These are phyloP conservation scores for Tolypeutes matacus DNA, from an alignment of 2,797 vertebrate genomes.

Conservation along the genomic window DNA sequence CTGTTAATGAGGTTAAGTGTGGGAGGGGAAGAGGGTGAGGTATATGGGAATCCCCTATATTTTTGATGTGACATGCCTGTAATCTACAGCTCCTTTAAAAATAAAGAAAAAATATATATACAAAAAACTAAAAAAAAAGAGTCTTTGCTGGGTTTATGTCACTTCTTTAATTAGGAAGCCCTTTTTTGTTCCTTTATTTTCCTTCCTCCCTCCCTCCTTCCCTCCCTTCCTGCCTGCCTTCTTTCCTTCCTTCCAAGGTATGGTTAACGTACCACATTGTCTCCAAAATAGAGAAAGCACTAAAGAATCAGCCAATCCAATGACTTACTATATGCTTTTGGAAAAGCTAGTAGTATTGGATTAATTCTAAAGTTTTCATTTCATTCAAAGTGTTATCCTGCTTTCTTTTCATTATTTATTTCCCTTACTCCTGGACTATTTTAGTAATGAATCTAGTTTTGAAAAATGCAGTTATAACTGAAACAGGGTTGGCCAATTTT, in stretches of 20 bases:
- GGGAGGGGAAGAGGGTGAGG: too few species aligned
- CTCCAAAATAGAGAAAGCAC: background rate
- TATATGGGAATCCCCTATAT: too few species aligned
- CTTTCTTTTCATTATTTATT: background rate
- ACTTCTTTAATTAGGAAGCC: background rate
- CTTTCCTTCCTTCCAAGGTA: background rate
- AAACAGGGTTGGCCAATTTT: background rate
- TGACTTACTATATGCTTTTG: background rate
- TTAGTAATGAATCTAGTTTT: background rate
- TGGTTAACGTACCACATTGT: background rate
- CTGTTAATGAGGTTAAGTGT: too few species aligned
- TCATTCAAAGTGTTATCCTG: background rate
- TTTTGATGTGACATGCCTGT: too few species aligned
- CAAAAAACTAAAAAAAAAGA: too few species aligned
- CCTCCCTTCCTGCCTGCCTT: background rate
- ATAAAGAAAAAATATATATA: too few species aligned
- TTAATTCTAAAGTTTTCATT: background rate
- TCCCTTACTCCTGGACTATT: background rate
- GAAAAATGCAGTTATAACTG: background rate
- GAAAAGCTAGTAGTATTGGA: background rate
- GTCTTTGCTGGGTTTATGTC: background rate
- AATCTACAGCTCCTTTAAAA: too few species aligned
- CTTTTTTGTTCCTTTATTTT: background rate
- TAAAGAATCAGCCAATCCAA: background rate
- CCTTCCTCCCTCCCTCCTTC: background rate